Conservation (phyloP, 2,888 invertebrate species). For the Caenorhabditis afra region DNA sequence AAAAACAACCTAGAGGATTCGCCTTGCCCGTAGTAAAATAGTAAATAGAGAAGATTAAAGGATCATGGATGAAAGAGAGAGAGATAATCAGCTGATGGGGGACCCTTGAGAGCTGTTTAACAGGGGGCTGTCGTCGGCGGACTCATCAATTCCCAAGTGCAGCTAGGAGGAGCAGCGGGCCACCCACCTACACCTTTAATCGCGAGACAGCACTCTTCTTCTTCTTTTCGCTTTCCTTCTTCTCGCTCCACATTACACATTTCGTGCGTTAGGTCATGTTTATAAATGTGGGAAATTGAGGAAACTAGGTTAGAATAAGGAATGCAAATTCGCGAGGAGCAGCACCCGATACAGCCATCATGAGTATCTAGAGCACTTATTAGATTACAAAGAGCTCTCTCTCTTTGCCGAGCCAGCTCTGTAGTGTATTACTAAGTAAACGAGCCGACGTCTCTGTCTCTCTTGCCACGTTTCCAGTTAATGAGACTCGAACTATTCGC, state of each 20-base stretch:
- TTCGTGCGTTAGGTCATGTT: conserved; percentile 19
- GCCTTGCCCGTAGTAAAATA: conserved; percentile 23
- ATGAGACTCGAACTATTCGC: background rate
- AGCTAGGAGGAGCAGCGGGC: conserved; percentile 35
- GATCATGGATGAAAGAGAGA: conserved; percentile 30
- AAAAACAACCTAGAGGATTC: conserved; percentile 30
- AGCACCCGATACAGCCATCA: conserved; percentile 2
- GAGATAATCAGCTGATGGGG: conserved; percentile 48
- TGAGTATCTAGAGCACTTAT: conserved; percentile 35
- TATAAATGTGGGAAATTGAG: conserved; percentile 47
- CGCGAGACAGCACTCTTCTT: conserved; percentile 22
- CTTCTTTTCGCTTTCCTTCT: conserved; percentile 8
- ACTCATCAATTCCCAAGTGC: conserved; percentile 49
- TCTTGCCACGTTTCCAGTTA: background rate
- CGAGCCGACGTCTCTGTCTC: background rate
- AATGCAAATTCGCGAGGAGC: conserved; percentile 30
- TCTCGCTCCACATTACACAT: conserved; percentile 1
- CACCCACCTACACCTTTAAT: conserved; percentile 54
- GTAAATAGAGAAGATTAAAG: conserved; percentile 22
- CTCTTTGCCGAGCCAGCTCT: background rate
- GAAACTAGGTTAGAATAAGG: conserved; percentile 21
- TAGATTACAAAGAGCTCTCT: conserved; percentile 18
- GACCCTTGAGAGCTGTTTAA: conserved; percentile 30
- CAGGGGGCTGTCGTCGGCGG: conserved; percentile 8
- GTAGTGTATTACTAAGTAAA: background rate